phyloP scores from a whole-genome alignment of 2,888 invertebrate species.

The Leptinotarsa juncta region DNA sequence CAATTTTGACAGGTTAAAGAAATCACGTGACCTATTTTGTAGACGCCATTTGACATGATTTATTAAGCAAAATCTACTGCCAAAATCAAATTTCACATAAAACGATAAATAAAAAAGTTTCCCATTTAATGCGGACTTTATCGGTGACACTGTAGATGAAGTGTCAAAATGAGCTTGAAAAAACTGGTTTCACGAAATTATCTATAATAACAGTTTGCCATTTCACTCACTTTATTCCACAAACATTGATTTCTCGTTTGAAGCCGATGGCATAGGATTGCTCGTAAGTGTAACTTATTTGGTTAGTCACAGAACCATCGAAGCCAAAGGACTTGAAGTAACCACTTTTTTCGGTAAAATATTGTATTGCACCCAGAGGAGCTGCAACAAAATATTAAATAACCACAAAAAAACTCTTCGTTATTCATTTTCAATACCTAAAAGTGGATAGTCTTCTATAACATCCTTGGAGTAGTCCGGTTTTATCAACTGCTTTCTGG shows the following conservation, averaged over 20 bases:
- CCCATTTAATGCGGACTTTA: too few relatives aligned
- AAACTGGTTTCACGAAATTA: too few relatives aligned
- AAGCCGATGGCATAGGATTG: conserved; percentile 76
- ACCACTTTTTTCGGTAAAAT: conserved; percentile 71
- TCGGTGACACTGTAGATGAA: too few relatives aligned
- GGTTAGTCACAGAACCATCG: conserved; percentile 42
- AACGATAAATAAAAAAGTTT: too few relatives aligned
- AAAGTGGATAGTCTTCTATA: conserved; percentile 50
- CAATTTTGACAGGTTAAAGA: too few relatives aligned
- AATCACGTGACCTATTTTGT: too few relatives aligned
- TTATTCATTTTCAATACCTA: conserved; percentile 45
- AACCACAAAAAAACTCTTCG: too few relatives aligned
- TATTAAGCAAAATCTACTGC: too few relatives aligned
- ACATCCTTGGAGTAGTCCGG: conserved; percentile 44
- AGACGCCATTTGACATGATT: too few relatives aligned
- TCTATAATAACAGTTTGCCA: neutral
- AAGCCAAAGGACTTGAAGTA: conserved; percentile 74
- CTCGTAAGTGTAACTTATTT: conserved; percentile 69
- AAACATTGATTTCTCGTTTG: conserved; percentile 62
- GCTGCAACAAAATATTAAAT: conserved; percentile 61
- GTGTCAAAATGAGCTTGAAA: too few relatives aligned
- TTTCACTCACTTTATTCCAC: conserved; percentile 55
- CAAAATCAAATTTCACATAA: too few relatives aligned
- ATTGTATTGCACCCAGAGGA: conserved; percentile 77
- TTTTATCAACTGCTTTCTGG: conserved; percentile 40